These are phyloP conservation scores for Phaetusa simplex DNA, from an alignment of 2,113 vertebrate genomes.

Conservation along the genomic window DNA sequence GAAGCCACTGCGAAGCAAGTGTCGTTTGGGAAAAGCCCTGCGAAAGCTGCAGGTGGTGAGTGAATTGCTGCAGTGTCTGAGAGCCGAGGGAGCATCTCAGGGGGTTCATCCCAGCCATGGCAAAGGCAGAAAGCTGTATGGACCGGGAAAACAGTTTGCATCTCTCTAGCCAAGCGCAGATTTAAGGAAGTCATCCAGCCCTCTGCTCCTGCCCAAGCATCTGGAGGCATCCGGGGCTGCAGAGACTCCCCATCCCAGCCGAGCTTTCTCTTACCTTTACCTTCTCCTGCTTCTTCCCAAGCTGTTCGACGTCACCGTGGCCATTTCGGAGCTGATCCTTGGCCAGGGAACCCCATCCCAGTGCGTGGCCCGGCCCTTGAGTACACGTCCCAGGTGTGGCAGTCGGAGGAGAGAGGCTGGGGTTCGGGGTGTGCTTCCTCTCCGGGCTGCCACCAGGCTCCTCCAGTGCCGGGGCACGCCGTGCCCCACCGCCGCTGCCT, in stretches of 20 bases:
- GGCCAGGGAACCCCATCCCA: not conserved
- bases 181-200: not conserved
- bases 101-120: not conserved
- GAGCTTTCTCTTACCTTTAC: not conserved
- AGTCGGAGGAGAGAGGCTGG: constrained; percentile 9
- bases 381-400: constrained; percentile 29
- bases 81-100: not conserved
- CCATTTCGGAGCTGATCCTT: fast-evolving
- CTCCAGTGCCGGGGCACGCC: not conserved
- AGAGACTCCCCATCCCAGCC: not conserved
- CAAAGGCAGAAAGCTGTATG: not conserved
- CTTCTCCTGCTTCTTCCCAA: not conserved
- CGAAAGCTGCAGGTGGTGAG: not conserved
- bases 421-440: constrained; percentile 39
- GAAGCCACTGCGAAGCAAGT: not conserved
- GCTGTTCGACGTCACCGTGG: fast-evolving
- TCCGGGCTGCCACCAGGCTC: not conserved
- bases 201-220: not conserved
- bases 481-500: not conserved
- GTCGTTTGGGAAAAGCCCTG: not conserved
- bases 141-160: not conserved
- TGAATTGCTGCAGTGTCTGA: not conserved
- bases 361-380: not conserved
- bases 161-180: not conserved
- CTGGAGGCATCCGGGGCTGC: not conserved